A percentile compares a stretch with the other conserved stretches of the same genome.
Evolutionary conservation across 2,888 invertebrate genomes (phyloP).

Genomic region (Eremobia ochroleuca): DNA sequence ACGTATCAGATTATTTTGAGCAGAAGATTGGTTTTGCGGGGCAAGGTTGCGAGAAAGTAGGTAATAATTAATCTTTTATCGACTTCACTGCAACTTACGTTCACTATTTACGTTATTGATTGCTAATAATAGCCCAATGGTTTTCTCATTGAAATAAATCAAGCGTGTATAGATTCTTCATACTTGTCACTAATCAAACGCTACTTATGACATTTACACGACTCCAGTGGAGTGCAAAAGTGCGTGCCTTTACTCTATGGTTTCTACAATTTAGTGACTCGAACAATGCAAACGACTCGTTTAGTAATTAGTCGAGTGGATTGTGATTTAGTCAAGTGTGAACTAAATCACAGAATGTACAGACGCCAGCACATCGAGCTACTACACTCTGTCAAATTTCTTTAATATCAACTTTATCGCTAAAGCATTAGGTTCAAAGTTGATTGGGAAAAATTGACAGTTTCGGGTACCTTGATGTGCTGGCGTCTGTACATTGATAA

Average conservation of each 20-base stretch:
- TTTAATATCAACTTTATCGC: too few species aligned
- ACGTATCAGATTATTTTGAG: background rate
- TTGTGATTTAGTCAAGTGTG: background rate
- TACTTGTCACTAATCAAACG: conserved; percentile 6
- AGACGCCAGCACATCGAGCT: too few species aligned
- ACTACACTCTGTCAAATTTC: too few species aligned
- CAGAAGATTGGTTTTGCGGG: background rate
- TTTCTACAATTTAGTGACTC: conserved; percentile 24
- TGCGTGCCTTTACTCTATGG: conserved; percentile 22
- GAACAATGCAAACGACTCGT: conserved; percentile 28
- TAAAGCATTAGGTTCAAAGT: too few species aligned
- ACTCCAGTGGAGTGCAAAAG: conserved; percentile 15
- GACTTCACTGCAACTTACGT: background rate
- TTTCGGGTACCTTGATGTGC: too few species aligned
- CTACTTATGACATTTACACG: conserved; percentile 16
- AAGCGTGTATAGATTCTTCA: background rate
- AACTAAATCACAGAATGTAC: background rate
- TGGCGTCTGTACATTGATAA: background rate
- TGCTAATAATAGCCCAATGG: background rate
- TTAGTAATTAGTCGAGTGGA: conserved; percentile 21
- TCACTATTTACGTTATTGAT: background rate
- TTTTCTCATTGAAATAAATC: background rate
- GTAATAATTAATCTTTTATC: background rate
- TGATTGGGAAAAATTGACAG: too few species aligned
- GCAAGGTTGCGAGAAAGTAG: background rate